phyloP scores from a whole-genome alignment of 2,888 invertebrate genomes.

The Synanthedon formicaeformis region DNA sequence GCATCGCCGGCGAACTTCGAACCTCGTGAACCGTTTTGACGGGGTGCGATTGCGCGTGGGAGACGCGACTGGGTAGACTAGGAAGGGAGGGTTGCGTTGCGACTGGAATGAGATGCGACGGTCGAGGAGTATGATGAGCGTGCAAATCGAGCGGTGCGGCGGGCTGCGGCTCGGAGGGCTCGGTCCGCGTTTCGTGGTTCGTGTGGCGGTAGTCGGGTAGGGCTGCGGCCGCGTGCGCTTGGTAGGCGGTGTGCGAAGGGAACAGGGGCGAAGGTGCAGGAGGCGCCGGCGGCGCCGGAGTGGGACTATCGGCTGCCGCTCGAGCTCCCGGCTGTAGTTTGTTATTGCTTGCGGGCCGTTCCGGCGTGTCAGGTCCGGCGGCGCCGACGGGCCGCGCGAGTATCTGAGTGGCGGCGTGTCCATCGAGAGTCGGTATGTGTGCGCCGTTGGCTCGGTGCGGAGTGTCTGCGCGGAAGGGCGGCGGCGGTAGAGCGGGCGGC shows the following conservation, averaged over 20 bases:
- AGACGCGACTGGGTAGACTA: conserved; percentile 40
- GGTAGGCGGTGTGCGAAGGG: conserved; percentile 60
- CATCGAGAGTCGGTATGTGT: conserved; percentile 54
- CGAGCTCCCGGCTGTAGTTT: conserved; percentile 59
- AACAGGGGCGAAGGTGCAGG: conserved; percentile 55
- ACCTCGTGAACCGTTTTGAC: conserved; percentile 46
- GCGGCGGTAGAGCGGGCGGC: conserved; percentile 74
- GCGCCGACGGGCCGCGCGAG: conserved; percentile 56
- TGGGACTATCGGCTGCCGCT: conserved; percentile 59
- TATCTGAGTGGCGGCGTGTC: conserved; percentile 55
- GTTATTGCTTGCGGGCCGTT: conserved; percentile 56
- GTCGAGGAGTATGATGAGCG: conserved; percentile 37
- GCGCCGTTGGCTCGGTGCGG: conserved; percentile 52
- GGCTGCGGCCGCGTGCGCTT: conserved; percentile 58
- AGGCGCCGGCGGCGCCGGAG: conserved; percentile 57
- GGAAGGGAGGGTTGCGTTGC: conserved; percentile 27
- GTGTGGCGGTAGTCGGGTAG: conserved; percentile 62
- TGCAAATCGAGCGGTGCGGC: conserved; percentile 45
- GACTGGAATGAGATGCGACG: conserved; percentile 19
- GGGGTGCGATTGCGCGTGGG: conserved; percentile 40
- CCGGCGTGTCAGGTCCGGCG: conserved; percentile 54
- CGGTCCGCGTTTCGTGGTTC: conserved; percentile 70
- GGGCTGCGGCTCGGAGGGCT: conserved; percentile 23
- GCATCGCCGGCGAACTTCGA: conserved; percentile 28
- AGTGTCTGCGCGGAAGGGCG: conserved; percentile 70